A percentile compares a stretch with the other conserved stretches of the same genome.
phyloP scores from a whole-genome alignment of 2,888 invertebrate species.

The Meloe dianella region DNA sequence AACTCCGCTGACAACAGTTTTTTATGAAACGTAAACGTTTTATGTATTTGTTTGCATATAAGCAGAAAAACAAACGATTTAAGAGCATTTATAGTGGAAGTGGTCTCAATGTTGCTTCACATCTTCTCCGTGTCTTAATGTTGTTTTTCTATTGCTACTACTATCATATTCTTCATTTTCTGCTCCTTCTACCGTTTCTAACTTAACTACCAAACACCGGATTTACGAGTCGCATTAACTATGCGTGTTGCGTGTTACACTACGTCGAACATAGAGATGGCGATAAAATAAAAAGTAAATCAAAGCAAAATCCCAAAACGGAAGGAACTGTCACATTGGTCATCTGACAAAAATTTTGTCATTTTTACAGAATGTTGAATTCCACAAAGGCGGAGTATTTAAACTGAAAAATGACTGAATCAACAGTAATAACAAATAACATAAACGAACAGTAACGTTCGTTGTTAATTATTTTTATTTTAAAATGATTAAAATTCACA shows the following conservation, averaged over 20 bases:
- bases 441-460: neutral
- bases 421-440: neutral
- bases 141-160: neutral
- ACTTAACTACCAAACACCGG: constrained; percentile 14
- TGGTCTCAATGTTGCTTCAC: neutral
- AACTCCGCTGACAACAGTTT: neutral
- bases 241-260: constrained; percentile 25
- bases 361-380: too few relatives aligned
- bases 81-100: neutral
- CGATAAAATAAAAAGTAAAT: constrained; percentile 15
- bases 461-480: too few relatives aligned
- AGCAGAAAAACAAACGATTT: neutral
- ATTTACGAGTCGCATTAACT: constrained; percentile 28
- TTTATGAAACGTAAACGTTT: neutral
- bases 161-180: neutral
- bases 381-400: too few relatives aligned
- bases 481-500: too few relatives aligned
- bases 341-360: neutral
- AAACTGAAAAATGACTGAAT: neutral
- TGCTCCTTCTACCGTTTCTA: neutral
- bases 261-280: neutral
- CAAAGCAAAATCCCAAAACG: constrained; percentile 11
- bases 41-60: neutral
- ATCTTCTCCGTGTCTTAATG: neutral
- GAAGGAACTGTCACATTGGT: neutral